Conservation (phyloP, 2,113 vertebrate genomes). For the Lycocorax pyrrhopterus region DNA sequence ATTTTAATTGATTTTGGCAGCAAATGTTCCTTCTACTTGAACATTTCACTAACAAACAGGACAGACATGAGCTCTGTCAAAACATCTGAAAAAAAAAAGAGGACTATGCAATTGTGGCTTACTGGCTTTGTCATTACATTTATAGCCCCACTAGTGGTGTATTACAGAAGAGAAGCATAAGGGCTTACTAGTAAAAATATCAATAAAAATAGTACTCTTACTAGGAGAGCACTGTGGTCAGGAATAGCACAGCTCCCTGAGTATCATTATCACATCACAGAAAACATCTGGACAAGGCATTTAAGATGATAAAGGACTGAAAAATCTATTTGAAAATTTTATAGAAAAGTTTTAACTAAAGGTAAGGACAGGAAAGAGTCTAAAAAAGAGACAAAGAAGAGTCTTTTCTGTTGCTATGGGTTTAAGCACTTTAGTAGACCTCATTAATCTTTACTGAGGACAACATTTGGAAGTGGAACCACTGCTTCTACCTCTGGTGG, state of each 20-base stretch:
- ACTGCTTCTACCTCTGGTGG: neutral
- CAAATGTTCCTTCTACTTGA: neutral
- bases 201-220: conserved; percentile 15
- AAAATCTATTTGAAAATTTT: neutral
- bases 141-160: neutral
- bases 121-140: neutral
- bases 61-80: neutral
- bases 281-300: neutral
- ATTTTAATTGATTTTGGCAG: neutral
- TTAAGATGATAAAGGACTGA: neutral
- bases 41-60: neutral
- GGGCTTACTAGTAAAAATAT: neutral
- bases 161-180: neutral
- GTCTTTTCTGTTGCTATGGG: neutral
- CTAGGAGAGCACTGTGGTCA: neutral
- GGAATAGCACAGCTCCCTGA: neutral
- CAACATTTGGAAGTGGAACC: neutral
- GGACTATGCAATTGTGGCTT: neutral
- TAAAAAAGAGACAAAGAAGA: neutral
- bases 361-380: neutral
- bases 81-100: neutral
- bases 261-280: neutral
- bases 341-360: neutral
- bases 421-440: neutral
- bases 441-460: neutral